Percentiles rank a stretch among this genome's conserved stretches.
Evolutionary conservation across 2,113 vertebrate genomes (phyloP).

Genomic region (Nettapus auritus): DNA sequence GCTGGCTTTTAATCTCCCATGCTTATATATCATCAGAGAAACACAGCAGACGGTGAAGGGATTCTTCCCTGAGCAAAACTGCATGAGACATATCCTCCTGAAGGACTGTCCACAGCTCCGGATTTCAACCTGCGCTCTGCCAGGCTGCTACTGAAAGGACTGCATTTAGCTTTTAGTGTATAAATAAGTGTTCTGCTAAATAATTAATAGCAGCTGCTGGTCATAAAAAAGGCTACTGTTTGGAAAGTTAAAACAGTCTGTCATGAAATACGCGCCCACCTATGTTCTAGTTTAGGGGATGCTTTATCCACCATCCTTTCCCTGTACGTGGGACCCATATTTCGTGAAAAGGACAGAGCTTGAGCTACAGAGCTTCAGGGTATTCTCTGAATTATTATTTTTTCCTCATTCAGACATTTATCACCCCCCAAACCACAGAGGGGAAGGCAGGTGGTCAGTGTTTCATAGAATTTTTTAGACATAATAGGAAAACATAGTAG

Average conservation of each 20-base stretch:
- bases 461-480: neutral
- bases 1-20: neutral
- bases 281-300: neutral
- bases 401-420: neutral
- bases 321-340: neutral
- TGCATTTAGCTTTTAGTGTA: conserved; percentile 60
- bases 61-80: neutral
- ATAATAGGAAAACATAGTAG: neutral
- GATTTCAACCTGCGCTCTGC: neutral
- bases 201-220: conserved; percentile 63
- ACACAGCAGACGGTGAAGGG: neutral
- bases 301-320: neutral
- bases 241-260: conserved; percentile 50
- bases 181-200: conserved; percentile 61
- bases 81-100: neutral
- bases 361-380: neutral
- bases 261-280: conserved; percentile 47
- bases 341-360: neutral
- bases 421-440: neutral
- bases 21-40: neutral
- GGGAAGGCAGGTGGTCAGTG: neutral
- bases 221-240: conserved; percentile 21
- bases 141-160: conserved; percentile 36
- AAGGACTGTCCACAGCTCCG: conserved; percentile 1
- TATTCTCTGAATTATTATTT: neutral